A percentile compares a stretch with the other conserved stretches of the same genome.
Evolutionary conservation across 2,113 vertebrate genomes (phyloP).

Genomic region (Carettochelys insculpta): DNA sequence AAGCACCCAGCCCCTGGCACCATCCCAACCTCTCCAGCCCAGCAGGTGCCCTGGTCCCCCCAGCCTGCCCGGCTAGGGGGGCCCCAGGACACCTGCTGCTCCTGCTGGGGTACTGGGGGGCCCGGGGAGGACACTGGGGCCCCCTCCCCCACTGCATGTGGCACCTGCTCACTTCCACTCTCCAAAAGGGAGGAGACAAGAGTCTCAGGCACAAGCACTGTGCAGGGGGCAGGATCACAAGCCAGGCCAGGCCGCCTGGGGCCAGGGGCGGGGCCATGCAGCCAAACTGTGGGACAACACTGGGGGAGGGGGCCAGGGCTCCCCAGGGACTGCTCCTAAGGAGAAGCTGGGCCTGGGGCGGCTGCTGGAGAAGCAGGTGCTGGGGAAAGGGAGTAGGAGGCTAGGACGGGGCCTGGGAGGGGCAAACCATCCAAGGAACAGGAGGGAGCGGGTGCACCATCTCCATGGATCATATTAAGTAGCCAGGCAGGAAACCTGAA

Average conservation of each 20-base stretch:
- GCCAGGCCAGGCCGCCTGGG: background rate
- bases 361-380: background rate
- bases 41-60: background rate
- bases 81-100: background rate
- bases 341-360: background rate
- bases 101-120: background rate
- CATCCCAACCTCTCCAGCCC: background rate
- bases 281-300: background rate
- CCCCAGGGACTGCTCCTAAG: background rate
- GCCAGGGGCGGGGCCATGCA: background rate
- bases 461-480: background rate
- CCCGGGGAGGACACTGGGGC: background rate
- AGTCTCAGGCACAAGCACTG: background rate
- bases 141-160: background rate
- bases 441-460: background rate
- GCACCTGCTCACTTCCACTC: background rate
- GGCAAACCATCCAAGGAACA: too few species aligned
- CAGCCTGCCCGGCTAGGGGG: too few species aligned
- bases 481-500: background rate
- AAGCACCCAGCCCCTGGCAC: background rate
- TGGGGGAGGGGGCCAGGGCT: background rate
- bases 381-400: background rate
- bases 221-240: background rate
- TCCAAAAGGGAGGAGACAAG: background rate
- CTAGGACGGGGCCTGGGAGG: too few species aligned